Conservation (phyloP, 2,113 vertebrate genomes). For the Misgurnus mizolepis region DNA sequence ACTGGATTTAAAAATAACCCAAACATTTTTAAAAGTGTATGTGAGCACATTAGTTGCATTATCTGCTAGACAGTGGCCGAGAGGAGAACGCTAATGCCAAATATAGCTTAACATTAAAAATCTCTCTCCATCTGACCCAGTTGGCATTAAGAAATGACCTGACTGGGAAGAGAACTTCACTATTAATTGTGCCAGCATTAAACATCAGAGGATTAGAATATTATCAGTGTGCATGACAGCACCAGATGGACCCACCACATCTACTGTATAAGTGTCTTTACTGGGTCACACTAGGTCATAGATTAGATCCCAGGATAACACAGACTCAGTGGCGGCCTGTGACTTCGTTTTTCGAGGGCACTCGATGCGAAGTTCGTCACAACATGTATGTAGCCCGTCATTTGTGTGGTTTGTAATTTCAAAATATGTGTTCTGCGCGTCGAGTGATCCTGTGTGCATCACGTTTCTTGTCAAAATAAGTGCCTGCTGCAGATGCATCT, state of each 20-base stretch:
- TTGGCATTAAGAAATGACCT: constrained; percentile 7
- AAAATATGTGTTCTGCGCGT: no score
- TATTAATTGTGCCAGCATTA: constrained; percentile 3
- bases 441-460: no score
- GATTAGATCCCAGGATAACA: not conserved
- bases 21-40: no score
- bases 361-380: no score
- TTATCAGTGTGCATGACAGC: constrained; percentile 34
- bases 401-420: no score
- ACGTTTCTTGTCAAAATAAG: no score
- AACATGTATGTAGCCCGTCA: no score
- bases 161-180: constrained; percentile 9
- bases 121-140: constrained; percentile 30
- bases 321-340: no score
- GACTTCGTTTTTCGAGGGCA: no score
- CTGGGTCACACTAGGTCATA: not conserved
- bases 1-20: no score
- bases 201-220: constrained; percentile 13
- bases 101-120: constrained; percentile 20
- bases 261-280: constrained; percentile 14
- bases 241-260: constrained; percentile 36
- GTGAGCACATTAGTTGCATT: not conserved
- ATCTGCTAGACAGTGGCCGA: constrained; percentile 22
- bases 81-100: not conserved
- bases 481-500: no score